Conservation (phyloP, 2,888 invertebrate genomes). For the Desoria tigrina region DNA sequence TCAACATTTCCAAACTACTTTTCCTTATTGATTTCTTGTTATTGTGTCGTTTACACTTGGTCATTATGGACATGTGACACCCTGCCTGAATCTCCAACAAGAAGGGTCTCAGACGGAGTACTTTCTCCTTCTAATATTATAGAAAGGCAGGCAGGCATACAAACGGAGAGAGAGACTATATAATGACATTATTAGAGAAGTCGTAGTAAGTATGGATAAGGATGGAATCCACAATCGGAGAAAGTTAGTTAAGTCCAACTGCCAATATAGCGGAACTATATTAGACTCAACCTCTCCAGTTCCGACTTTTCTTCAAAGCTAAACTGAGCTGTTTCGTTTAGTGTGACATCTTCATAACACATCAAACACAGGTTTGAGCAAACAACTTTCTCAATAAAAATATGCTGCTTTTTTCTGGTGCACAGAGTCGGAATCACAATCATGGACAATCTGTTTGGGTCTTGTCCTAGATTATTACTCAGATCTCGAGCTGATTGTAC, state of each 20-base stretch:
- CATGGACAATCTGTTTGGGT: conserved; percentile 1
- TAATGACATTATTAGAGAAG: too few species aligned
- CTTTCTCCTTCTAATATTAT: too few species aligned
- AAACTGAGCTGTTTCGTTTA: conserved; percentile 5
- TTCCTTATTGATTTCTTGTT: conserved; percentile 22
- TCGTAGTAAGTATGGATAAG: too few species aligned
- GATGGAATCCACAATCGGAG: not conserved
- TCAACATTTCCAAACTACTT: not conserved
- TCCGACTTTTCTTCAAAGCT: not conserved
- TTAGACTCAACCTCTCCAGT: too few species aligned
- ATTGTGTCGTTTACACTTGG: conserved; percentile 53
- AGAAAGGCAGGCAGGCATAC: not conserved
- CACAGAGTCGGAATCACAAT: conserved; percentile 5
- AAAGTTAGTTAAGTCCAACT: conserved; percentile 7
- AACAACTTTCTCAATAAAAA: conserved; percentile 51
- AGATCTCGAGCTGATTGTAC: too few species aligned
- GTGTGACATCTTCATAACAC: conserved; percentile 48
- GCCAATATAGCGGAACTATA: too few species aligned
- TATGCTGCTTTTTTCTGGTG: conserved; percentile 41
- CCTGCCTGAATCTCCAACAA: conserved; percentile 19
- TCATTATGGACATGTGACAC: conserved; percentile 52
- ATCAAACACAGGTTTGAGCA: conserved; percentile 47
- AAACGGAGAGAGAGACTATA: too few species aligned
- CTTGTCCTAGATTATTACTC: too few species aligned
- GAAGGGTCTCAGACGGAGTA: conserved; percentile 9